A percentile compares a stretch with the other conserved stretches of the same genome.
phyloP scores from a whole-genome alignment of 1,140 invertebrate species.

The Saccostrea glomerata region DNA sequence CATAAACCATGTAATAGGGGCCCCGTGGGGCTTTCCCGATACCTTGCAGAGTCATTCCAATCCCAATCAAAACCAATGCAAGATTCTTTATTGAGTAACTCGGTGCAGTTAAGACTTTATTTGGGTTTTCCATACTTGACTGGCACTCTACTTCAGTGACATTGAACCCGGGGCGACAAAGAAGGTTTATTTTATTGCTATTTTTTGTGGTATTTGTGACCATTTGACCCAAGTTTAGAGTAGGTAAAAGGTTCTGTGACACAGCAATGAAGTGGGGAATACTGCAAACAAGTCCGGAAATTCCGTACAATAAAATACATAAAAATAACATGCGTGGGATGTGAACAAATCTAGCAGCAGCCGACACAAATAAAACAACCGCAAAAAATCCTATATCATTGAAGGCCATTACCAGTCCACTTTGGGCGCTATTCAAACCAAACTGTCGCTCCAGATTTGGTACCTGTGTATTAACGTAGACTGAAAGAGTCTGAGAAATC shows the following conservation, averaged over 20 bases:
- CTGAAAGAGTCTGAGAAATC: slow-evolving; percentile 4
- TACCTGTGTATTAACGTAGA: slow-evolving; percentile 62
- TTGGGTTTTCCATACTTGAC: background rate
- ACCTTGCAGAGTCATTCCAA: slow-evolving; percentile 64
- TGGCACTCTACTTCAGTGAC: background rate
- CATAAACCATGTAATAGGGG: slow-evolving; percentile 56
- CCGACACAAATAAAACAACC: slow-evolving; percentile 42
- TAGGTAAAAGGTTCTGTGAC: too few relatives aligned
- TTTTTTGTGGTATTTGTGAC: too few relatives aligned
- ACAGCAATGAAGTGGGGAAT: background rate
- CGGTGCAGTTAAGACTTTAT: background rate
- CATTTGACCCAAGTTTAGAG: too few relatives aligned
- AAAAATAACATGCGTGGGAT: slow-evolving; percentile 58
- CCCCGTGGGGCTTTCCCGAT: slow-evolving; percentile 62
- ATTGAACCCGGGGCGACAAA: too few relatives aligned
- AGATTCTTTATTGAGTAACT: background rate
- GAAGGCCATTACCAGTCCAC: slow-evolving; percentile 58
- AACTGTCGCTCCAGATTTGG: slow-evolving; percentile 65
- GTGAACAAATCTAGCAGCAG: slow-evolving; percentile 53
- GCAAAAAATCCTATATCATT: slow-evolving; percentile 61
- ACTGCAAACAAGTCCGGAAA: slow-evolving; percentile 49
- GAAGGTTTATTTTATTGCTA: too few relatives aligned
- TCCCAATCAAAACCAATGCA: slow-evolving; percentile 48
- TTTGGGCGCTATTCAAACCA: slow-evolving; percentile 60
- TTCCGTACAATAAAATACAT: slow-evolving; percentile 29